Evolutionary conservation across 2,888 invertebrate genomes (phyloP), one percentile per base, ranked within the genome.

Genomic region (Branchipolynoe longqiensis): DNA sequence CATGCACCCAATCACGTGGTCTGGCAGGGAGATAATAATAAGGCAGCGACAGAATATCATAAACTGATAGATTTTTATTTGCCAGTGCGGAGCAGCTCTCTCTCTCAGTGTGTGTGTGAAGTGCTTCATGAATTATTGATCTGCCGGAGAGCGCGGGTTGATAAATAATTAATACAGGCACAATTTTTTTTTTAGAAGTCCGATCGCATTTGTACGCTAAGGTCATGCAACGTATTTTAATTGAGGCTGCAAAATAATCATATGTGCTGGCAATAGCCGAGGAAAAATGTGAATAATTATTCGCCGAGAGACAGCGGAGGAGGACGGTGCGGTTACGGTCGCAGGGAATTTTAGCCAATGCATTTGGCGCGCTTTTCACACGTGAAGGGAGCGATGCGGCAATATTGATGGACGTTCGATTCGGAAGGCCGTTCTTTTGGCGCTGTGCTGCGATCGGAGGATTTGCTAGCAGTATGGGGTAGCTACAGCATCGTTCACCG

Each of bases 311-410:
- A 41, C 40, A 78, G 78, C 18, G 38, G 56, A 18, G 64, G 41
- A 48, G 73, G 54, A 69, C 69, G 62, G 69, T 18, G 54, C 82
- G 69, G 83, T n/a, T 73, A 85, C 74, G 59, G 58, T 69, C 69
- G 64, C 38, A 85, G 59, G 62, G 59, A 81, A 82, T 81, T n/a
- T 59, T 38, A 48, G 64, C 82, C 86, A 54, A 82, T 82, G 85
- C 78, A 82, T 78, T 83, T 85, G 83, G 85, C 87, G 86, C 74
- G 86, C 83, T 74, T 86, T 86, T 86, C 74, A 84, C 86, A 85
- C 84, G 82, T 59, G 85, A 85, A 82, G 48, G 82, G 85, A 38
- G 59, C 58, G 64, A 33, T 14, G 62, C 38, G 58, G 58, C 36
- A 82, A 82, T 58, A 82, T 82, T 82, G 82, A 82, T 82, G 82